Percentiles rank a stretch among this genome's conserved stretches.
Evolutionary conservation across 2,113 vertebrate species (phyloP).

Genomic region (Vimba vimba): DNA sequence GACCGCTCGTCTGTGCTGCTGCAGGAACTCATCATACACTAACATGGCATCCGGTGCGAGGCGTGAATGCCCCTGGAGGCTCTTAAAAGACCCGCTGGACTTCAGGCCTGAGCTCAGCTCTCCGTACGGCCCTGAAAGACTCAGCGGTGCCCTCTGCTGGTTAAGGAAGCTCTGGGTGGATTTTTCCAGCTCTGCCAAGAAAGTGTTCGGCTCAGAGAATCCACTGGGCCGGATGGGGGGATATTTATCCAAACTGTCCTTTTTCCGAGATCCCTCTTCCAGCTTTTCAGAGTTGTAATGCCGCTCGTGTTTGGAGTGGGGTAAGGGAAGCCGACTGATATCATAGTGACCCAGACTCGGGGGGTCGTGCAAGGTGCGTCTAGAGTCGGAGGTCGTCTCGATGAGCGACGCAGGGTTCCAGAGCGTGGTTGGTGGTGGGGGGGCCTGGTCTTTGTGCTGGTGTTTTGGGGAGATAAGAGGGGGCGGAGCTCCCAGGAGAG

Average conservation of each 20-base stretch:
- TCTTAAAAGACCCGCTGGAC: slow-evolving; percentile 73
- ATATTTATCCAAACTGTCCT: slow-evolving; percentile 83
- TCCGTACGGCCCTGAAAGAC: slow-evolving; percentile 77
- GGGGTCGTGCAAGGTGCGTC: slow-evolving; percentile 82
- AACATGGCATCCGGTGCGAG: slow-evolving; percentile 78
- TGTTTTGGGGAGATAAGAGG: slow-evolving; percentile 96
- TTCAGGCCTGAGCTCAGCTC: slow-evolving; percentile 75
- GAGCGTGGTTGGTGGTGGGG: slow-evolving; percentile 83
- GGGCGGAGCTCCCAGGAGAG: slow-evolving; percentile 90
- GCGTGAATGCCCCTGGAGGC: slow-evolving; percentile 65
- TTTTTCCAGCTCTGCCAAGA: slow-evolving; percentile 91
- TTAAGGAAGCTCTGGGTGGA: slow-evolving; percentile 88
- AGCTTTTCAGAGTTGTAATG: slow-evolving; percentile 79
- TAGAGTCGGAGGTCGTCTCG: slow-evolving; percentile 81
- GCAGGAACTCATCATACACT: slow-evolving; percentile 91
- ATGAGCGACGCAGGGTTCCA: slow-evolving; percentile 94
- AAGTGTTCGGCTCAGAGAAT: slow-evolving; percentile 81
- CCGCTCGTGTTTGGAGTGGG: slow-evolving; percentile 79
- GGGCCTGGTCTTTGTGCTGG: slow-evolving; percentile 80
- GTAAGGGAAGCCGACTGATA: slow-evolving; percentile 77
- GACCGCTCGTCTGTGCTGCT: slow-evolving; percentile 89
- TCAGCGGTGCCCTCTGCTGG: slow-evolving; percentile 84
- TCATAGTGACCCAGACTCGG: slow-evolving; percentile 80
- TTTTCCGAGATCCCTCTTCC: slow-evolving; percentile 82
- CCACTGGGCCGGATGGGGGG: slow-evolving; percentile 71